Percentiles rank a stretch among this genome's conserved stretches.
Evolutionary conservation across 2,888 invertebrate genomes (phyloP).

Genomic region (Eristalinus aeneus): DNA sequence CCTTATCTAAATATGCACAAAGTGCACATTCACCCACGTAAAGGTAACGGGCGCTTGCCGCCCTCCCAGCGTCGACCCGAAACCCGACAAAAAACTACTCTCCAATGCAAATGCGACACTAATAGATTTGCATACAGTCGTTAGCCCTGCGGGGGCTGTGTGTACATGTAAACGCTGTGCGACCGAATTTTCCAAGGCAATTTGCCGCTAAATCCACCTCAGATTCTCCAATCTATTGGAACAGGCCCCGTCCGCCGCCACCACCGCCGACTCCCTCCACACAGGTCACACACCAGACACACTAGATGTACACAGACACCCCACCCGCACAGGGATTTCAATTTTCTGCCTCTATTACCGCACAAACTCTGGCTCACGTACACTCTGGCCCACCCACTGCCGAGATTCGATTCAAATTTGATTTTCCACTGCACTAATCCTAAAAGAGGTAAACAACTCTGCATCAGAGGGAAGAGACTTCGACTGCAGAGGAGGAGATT

Average conservation of each 20-base stretch:
- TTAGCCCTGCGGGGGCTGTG: slow-evolving; percentile 5
- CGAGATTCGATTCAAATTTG: slow-evolving; percentile 51
- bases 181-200: slow-evolving; percentile 43
- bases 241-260: neutral
- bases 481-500: slow-evolving; percentile 1
- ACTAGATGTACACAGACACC: too few species aligned
- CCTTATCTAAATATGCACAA: slow-evolving; percentile 25
- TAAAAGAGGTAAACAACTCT: slow-evolving; percentile 60
- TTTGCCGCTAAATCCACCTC: slow-evolving; percentile 56
- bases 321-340: slow-evolving; percentile 18
- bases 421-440: slow-evolving; percentile 67
- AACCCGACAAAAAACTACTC: slow-evolving; percentile 5
- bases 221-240: slow-evolving; percentile 20
- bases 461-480: slow-evolving; percentile 2
- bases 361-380: neutral
- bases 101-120: slow-evolving; percentile 47
- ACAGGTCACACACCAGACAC: slow-evolving; percentile 1
- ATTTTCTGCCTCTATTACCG: slow-evolving; percentile 42
- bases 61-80: neutral
- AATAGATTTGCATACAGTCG: slow-evolving; percentile 36
- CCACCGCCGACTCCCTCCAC: neutral
- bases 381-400: neutral
- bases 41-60: neutral
- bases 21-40: slow-evolving; percentile 3
- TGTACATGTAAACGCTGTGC: slow-evolving; percentile 43